Evolutionary conservation across 2,113 vertebrate species (phyloP).

Genomic region (Xiphias gladius): DNA sequence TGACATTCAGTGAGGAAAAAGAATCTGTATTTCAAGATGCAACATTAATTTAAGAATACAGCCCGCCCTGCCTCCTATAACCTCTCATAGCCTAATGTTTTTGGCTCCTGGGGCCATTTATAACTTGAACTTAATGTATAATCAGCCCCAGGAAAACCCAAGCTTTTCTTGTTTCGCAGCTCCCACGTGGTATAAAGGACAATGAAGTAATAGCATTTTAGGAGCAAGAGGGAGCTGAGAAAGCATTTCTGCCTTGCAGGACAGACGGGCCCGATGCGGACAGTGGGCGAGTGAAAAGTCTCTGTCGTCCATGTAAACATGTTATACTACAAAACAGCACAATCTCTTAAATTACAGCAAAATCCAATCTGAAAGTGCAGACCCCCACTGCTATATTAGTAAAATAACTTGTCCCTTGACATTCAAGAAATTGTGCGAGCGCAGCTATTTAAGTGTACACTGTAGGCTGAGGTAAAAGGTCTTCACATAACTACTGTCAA

Average conservation of each 20-base stretch:
- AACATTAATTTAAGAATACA: conserved; percentile 5
- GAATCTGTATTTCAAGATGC: conserved; percentile 12
- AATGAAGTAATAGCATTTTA: conserved; percentile 57
- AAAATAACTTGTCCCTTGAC: not conserved
- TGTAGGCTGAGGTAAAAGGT: not conserved
- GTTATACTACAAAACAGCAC: conserved; percentile 15
- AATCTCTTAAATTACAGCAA: not conserved
- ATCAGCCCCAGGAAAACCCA: conserved; percentile 31
- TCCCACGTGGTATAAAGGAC: conserved; percentile 40
- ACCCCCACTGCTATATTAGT: not conserved
- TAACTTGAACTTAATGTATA: conserved; percentile 29
- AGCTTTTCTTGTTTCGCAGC: conserved; percentile 14
- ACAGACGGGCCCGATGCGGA: conserved; percentile 15
- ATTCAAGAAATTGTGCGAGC: conserved; percentile 1
- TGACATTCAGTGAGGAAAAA: not conserved
- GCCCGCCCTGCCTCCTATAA: not conserved
- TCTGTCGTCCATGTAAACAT: conserved; percentile 48
- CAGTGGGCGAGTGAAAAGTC: conserved; percentile 21
- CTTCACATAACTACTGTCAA: conserved; percentile 5
- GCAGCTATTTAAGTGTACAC: not conserved
- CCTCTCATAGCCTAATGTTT: conserved; percentile 10
- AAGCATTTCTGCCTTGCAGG: conserved; percentile 61
- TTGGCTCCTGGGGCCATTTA: conserved; percentile 29
- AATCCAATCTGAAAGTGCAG: not conserved
- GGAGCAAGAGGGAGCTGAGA: conserved; percentile 50